Conservation (phyloP, 1,140 invertebrate genomes). For the Tyrophagus putrescentiae region DNA sequence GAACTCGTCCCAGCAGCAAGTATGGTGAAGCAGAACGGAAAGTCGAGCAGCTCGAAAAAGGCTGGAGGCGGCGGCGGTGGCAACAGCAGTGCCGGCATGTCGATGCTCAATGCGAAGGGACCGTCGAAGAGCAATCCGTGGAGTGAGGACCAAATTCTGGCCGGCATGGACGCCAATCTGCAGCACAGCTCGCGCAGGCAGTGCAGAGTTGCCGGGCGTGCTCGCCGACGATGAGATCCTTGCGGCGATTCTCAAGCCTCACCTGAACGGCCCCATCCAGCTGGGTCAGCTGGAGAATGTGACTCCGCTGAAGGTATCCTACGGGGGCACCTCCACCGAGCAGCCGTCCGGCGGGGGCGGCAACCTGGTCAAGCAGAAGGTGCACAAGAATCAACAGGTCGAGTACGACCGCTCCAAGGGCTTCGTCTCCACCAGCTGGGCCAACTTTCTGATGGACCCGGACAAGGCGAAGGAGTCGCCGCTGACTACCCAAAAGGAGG, state of each 20-base stretch:
- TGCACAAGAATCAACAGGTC: neutral
- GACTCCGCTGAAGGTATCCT: neutral
- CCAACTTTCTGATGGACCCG: neutral
- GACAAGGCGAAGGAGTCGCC: neutral
- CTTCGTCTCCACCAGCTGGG: conserved; percentile 6
- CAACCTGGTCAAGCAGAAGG: neutral
- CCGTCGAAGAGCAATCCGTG: conserved; percentile 6
- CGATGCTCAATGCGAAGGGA: too few relatives aligned
- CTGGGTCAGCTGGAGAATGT: neutral
- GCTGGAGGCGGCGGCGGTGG: too few relatives aligned
- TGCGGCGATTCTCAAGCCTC: neutral
- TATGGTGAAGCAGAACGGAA: too few relatives aligned
- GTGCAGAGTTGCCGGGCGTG: conserved; percentile 1
- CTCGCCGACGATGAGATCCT: neutral
- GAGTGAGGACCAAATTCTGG: neutral
- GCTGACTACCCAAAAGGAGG: neutral
- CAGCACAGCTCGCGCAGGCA: neutral
- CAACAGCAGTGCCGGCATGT: too few relatives aligned
- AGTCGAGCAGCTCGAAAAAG: too few relatives aligned
- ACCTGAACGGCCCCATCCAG: neutral
- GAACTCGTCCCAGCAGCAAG: too few relatives aligned
- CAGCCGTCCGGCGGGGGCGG: neutral
- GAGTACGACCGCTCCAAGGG: conserved; percentile 3
- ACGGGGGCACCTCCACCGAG: neutral
- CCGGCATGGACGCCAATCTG: neutral